Conservation (phyloP, 1,140 invertebrate genomes). For the Leguminivora glycinivorella region DNA sequence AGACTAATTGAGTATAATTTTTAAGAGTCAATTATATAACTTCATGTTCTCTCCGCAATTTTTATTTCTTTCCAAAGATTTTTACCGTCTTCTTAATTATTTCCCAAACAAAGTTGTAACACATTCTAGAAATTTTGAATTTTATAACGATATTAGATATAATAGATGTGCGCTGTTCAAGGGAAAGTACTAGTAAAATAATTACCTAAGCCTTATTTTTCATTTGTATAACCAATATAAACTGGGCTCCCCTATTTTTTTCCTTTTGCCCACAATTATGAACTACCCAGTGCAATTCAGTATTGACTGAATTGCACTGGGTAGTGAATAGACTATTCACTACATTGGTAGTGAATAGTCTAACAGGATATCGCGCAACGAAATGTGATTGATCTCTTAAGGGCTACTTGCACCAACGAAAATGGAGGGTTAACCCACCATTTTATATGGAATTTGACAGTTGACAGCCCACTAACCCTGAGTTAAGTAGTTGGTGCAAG, state of each 20-base stretch:
- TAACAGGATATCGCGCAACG: too few relatives aligned
- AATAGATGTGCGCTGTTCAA: not conserved
- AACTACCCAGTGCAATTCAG: not conserved
- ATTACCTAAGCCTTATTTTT: not conserved
- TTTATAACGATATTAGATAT: too few relatives aligned
- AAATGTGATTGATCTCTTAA: too few relatives aligned
- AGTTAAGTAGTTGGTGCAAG: too few relatives aligned
- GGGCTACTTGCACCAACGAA: too few relatives aligned
- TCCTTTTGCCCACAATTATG: not conserved
- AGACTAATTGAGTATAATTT: constrained; percentile 49
- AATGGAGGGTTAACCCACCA: too few relatives aligned
- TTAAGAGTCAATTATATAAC: constrained; percentile 9
- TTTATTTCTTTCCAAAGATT: not conserved
- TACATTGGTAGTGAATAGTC: too few relatives aligned
- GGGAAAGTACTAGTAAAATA: not conserved
- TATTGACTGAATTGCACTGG: too few relatives aligned
- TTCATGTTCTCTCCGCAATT: not conserved
- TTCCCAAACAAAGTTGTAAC: not conserved
- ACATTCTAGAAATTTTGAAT: too few relatives aligned
- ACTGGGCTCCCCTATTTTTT: not conserved
- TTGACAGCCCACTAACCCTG: too few relatives aligned
- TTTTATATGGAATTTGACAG: too few relatives aligned
- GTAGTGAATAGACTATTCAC: too few relatives aligned
- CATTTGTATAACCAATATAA: not conserved
- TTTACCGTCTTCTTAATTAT: not conserved